These are phyloP conservation scores for Hypena proboscidalis DNA, from an alignment of 2,888 invertebrate genomes.

Conservation along the genomic window DNA sequence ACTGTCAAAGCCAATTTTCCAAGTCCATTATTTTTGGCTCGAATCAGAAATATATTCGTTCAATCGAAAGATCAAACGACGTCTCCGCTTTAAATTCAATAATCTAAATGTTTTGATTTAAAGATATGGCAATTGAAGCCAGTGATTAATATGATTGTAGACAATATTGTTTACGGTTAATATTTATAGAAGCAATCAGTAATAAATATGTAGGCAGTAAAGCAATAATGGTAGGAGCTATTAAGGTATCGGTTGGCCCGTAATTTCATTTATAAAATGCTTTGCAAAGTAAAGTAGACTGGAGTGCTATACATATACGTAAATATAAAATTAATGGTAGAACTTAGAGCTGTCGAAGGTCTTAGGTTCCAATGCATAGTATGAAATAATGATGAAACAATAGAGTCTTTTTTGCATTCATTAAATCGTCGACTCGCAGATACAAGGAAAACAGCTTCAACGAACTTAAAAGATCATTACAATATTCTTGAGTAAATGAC, in stretches of 20 bases:
- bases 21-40: too few species aligned
- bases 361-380: too few species aligned
- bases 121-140: background rate
- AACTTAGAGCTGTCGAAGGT: too few species aligned
- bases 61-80: background rate
- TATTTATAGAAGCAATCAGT: slow-evolving; percentile 13
- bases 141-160: slow-evolving; percentile 3
- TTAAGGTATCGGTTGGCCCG: slow-evolving; percentile 1
- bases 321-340: too few species aligned
- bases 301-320: background rate
- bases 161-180: slow-evolving; percentile 3
- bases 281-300: background rate
- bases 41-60: too few species aligned
- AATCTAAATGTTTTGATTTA: slow-evolving; percentile 4
- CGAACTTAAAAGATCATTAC: too few species aligned
- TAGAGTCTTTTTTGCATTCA: too few species aligned
- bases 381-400: too few species aligned
- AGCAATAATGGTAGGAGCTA: slow-evolving; percentile 5
- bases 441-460: too few species aligned
- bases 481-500: too few species aligned
- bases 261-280: slow-evolving; percentile 2
- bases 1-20: too few species aligned
- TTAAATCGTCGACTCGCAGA: too few species aligned
- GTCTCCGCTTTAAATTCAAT: background rate
- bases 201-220: slow-evolving; percentile 5